These are phyloP conservation scores for Anthopleura xanthogrammica DNA, from an alignment of 92 coral and sea anemone species.

Conservation along the genomic window DNA sequence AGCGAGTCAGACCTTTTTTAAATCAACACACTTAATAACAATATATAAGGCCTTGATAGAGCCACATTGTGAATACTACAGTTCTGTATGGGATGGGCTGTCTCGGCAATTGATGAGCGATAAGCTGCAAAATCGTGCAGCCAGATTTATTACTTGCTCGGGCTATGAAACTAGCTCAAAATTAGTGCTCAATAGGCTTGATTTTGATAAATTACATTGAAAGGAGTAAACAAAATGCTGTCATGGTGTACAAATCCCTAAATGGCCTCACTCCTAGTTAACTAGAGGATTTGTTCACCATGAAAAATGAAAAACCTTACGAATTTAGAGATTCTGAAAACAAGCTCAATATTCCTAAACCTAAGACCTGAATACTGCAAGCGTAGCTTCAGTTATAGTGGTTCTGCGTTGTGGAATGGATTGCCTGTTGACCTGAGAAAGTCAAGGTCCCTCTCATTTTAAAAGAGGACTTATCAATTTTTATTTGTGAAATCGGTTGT, in stretches of 20 bases:
- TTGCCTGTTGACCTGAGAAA: slow-evolving; percentile 7
- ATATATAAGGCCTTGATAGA: not conserved
- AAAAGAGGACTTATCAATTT: not conserved
- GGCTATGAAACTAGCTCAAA: not conserved
- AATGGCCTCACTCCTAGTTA: slow-evolving; percentile 6
- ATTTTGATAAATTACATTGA: not conserved
- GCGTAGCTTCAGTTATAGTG: slow-evolving; percentile 2
- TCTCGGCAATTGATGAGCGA: slow-evolving; percentile 1
- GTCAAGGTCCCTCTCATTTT: not conserved
- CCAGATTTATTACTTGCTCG: not conserved
- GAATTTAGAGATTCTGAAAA: not conserved
- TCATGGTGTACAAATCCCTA: slow-evolving; percentile 12
- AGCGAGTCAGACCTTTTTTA: no score
- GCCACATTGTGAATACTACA: not conserved
- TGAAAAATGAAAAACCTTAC: not conserved
- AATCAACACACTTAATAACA: no score
- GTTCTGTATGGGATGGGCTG: slow-evolving; percentile 4
- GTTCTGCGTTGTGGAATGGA: slow-evolving; percentile 14
- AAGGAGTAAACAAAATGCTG: slow-evolving; percentile 14
- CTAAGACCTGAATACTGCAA: slow-evolving; percentile 3
- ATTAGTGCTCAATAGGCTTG: not conserved
- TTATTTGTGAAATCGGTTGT: not conserved
- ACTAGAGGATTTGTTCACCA: slow-evolving; percentile 7
- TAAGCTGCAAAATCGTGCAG: not conserved
- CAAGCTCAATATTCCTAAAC: slow-evolving; percentile 5